phyloP scores from a whole-genome alignment of 1,140 invertebrate species.

The Vanessa atalanta region DNA sequence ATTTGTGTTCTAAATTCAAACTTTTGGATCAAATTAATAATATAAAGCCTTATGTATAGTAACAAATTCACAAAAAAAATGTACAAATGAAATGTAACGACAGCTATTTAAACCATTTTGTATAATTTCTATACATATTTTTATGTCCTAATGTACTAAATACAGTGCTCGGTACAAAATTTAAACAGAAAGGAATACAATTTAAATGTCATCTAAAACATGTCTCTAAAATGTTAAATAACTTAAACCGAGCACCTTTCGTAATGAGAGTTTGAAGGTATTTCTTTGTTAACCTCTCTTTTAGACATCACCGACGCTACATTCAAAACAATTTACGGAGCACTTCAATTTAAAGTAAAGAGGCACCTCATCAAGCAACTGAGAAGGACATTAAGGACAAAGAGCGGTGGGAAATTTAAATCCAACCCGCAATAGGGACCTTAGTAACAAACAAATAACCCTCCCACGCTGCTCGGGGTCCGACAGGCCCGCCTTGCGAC shows the following conservation, averaged over 20 bases:
- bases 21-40: no score
- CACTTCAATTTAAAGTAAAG: conserved; percentile 75
- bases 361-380: conserved; percentile 68
- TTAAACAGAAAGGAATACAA: conserved; percentile 11
- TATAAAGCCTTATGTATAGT: no score
- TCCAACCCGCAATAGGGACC: conserved; percentile 72
- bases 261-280: conserved; percentile 35
- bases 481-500: conserved; percentile 74
- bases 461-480: conserved; percentile 49
- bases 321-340: conserved; percentile 60
- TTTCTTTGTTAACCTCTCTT: conserved; percentile 38
- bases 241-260: conserved; percentile 25
- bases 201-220: conserved; percentile 19
- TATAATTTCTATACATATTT: neutral
- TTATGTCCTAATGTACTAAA: neutral
- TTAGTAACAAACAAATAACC: conserved; percentile 78
- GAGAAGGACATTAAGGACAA: conserved; percentile 70
- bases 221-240: conserved; percentile 28
- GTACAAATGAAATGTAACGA: no score
- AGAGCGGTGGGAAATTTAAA: conserved; percentile 77
- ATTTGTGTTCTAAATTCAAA: no score
- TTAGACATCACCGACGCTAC: conserved; percentile 34
- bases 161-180: neutral
- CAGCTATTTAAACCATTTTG: no score
- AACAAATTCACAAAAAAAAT: no score